These are phyloP conservation scores for Ditylenchus weischeri DNA, from an alignment of 2,888 invertebrate genomes.

Conservation along the genomic window DNA sequence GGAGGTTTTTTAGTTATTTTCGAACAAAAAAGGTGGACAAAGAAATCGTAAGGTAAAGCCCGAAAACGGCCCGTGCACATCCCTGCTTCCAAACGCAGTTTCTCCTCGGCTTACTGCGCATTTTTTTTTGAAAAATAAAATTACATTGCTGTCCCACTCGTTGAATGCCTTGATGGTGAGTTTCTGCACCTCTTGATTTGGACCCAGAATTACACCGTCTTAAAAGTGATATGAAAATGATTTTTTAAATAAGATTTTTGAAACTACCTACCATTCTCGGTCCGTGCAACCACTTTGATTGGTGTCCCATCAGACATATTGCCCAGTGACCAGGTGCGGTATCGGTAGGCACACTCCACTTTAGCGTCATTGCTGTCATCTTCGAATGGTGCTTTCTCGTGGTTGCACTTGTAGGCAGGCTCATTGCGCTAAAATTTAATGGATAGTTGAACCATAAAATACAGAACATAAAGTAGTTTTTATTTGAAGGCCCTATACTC, in stretches of 20 bases:
- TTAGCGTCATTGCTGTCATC: slow-evolving; percentile 42
- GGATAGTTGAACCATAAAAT: too few relatives aligned
- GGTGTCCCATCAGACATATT: slow-evolving; percentile 72
- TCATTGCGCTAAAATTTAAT: slow-evolving; percentile 62
- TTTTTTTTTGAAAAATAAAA: not conserved
- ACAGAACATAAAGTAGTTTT: too few relatives aligned
- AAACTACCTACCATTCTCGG: slow-evolving; percentile 70
- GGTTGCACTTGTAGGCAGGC: slow-evolving; percentile 58
- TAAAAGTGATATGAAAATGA: too few relatives aligned
- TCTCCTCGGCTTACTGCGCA: too few relatives aligned
- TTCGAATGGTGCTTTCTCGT: slow-evolving; percentile 61
- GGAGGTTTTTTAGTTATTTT: too few relatives aligned
- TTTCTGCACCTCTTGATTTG: slow-evolving; percentile 73
- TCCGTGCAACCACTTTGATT: slow-evolving; percentile 75
- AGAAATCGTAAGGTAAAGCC: too few relatives aligned
- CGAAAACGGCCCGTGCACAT: too few relatives aligned
- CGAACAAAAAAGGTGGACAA: too few relatives aligned
- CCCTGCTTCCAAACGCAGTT: too few relatives aligned
- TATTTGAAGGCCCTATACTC: too few relatives aligned
- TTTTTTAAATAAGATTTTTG: too few relatives aligned
- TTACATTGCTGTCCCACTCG: slow-evolving; percentile 91
- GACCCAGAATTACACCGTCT: slow-evolving; percentile 81
- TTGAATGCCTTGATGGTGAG: slow-evolving; percentile 93
- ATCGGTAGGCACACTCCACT: slow-evolving; percentile 62
- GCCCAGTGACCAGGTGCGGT: slow-evolving; percentile 92